Evolutionary conservation across 2,888 invertebrate species (phyloP), one percentile per base, ranked within the genome.

Genomic region (Trissoscelio sp.): DNA sequence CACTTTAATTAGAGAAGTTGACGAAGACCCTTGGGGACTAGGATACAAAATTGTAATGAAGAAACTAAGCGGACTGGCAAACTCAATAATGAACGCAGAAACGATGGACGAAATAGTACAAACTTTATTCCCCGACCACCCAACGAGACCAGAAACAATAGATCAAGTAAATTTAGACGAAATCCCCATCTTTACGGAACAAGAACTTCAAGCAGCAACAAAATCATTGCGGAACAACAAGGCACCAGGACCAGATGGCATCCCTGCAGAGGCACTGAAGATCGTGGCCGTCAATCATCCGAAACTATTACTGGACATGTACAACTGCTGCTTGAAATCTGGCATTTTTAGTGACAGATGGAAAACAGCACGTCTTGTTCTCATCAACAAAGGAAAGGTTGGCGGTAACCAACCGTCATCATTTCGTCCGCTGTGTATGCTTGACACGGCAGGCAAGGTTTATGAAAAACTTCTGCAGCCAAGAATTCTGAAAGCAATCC

Each of bases 351-450:
- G 20, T 9, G 7, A 1, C 16, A 3, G 7, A 0, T 53, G 53
- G 53, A 58, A 42, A 39, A 22, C 4, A 2, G 48, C 48, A 12
- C 48, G 12, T 1, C 18, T 70, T 2, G 46, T 57, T 1, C 46
- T 70, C 0, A 44, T 70, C 2, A 11, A 9, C 28, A 70, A 70
- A 14, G 58, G 31, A 0, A 57, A 57, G 11, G 20, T 2, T 1
- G 7, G n/a, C 3, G 9, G n/a, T 0, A 11, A 2, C 5, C 3
- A 3, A 1, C 39, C 39, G n/a, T 20, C 72, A 4, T 24, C 70
- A 0, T 70, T 31, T n/a, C 4, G 70, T 2, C 57, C 57, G 12
- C 14, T 89, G 6, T 86, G 87, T 51, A 81, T 85, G 58, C 34
- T 73, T 1, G 60, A 62, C 1, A 16, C 24, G 3, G 42, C 62